Base-by-base conservation (phyloP, 2,797 vertebrate genomes). In the Toxotes lorentzi region DNA sequence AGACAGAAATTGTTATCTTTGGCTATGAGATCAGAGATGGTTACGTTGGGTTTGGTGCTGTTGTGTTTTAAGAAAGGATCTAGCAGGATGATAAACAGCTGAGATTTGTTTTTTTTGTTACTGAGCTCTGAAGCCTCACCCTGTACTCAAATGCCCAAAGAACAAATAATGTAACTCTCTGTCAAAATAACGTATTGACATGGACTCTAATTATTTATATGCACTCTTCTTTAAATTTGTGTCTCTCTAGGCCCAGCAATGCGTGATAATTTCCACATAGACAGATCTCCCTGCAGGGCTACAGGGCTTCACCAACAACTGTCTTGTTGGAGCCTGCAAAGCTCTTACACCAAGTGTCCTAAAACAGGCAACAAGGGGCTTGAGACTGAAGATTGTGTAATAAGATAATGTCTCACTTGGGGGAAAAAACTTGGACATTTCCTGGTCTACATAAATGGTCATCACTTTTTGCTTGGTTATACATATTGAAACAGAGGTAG, bases 351-450 rank as follows among this genome's bases (percentile, higher is more conserved):
- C 6, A 38, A 77, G 53, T 51, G 27, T 4, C 27, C n/a, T 19
- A 32, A 53, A 73, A 59, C 11, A 43, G 4, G 10, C 9, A 58
- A 21, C 7, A 48, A 35, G 7, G 24, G 67, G 3, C 30, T 43
- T 5, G 23, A 58, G 14, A 54, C 7, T 40, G 34, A 83, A 86
- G 89, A 69, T 76, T 0, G 24, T 53, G 14, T 30, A 51, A 78
- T 7, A 2, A 45, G 35, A 59, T 0, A 41, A 87, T 71, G 79
- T 14, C 14, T 79, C 68, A 85, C 82, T 78, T 35, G 3, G 16
- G 3, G 2, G 23, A 50, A 30, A 16, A 38, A 34, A 35, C 3
- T 0, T 21, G 14, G 10, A 16, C 17, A 17, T 32, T 41, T 48
- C 32, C 47, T 43, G 3, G 30, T 43, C 7, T 40, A 4, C 21